Evolutionary conservation across 2,113 vertebrate genomes (phyloP), one percentile per base, ranked within the genome.

Genomic region (Pelvicachromis taeniatus): DNA sequence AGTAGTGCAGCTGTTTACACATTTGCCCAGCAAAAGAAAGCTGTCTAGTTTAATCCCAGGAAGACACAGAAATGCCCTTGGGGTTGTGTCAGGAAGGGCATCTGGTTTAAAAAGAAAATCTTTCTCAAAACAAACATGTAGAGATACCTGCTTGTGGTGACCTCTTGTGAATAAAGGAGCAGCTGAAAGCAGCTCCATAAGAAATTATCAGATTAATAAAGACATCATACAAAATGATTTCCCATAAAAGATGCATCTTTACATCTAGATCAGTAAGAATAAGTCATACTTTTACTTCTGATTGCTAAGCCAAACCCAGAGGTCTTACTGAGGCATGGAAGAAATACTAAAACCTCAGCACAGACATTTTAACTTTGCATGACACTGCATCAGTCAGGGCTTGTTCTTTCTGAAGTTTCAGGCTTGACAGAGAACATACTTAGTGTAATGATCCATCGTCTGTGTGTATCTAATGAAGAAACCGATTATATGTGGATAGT

Each of bases 361-460:
- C 1, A 12, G 54, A 77, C 45, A 78, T 21, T 8, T 89, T 82
- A 83, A 84, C 89, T 80, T 88, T 81, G 61, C 11, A n/a, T 78
- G 59, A 9, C 84, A 45, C 85, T 55, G 78, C 83, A 78, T 7
- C 77, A 73, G 63, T 77, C 81, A 21, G 73, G 48, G 19, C 40
- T 42, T 26, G 31, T 52, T 90, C 82, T 70, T 88, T 89, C 87
- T 91, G 82, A 87, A 83, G 56, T 83, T 88, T 89, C 83, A 87
- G 58, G 81, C 75, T 78, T 77, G 83, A 82, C 84, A 63, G 81
- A 87, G 63, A 81, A 80, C 89, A 78, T 85, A 88, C 85, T 93
- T 87, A 89, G 91, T 26, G 91, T 93, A 94, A 94, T 94, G 93
- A 94, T 91, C 89, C 92, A 93, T 88, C 17, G 68, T 55, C 90